Percentiles rank a stretch among this genome's conserved stretches.
Conservation (phyloP, 2,888 invertebrate species). For the Cephalotes varians region DNA sequence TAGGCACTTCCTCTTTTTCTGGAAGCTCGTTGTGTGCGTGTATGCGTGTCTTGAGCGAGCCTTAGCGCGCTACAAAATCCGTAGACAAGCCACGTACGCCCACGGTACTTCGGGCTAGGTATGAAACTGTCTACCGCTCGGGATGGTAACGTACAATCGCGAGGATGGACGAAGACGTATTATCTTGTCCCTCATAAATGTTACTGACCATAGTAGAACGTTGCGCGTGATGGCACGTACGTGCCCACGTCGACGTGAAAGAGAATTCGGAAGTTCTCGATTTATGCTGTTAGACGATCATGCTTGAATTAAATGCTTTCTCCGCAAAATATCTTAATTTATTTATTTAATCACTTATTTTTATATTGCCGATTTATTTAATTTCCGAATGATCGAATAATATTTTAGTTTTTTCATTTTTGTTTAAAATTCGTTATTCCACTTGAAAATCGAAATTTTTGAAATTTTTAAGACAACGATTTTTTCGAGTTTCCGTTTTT, state of each 20-base stretch:
- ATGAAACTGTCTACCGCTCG: constrained; percentile 47
- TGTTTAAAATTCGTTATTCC: background rate
- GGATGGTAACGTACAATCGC: constrained; percentile 54
- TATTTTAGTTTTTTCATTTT: background rate
- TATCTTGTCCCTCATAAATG: constrained; percentile 64
- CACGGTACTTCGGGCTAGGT: constrained; percentile 57
- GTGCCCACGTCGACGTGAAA: constrained; percentile 24
- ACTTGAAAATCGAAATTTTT: background rate
- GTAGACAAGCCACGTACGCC: constrained; percentile 73
- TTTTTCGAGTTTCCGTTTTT: background rate
- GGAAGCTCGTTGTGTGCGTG: constrained; percentile 34
- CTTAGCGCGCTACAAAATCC: constrained; percentile 69
- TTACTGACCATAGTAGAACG: constrained; percentile 56
- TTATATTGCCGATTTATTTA: background rate
- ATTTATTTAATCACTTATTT: background rate
- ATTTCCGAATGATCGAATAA: background rate
- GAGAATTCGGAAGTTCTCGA: constrained; percentile 56
- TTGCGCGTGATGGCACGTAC: constrained; percentile 38
- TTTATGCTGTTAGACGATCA: background rate
- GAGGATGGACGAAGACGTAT: constrained; percentile 59
- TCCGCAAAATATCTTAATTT: background rate
- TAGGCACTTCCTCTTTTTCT: constrained; percentile 73
- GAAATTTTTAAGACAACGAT: background rate
- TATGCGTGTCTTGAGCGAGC: constrained; percentile 15
- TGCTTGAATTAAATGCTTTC: background rate